phyloP scores from a whole-genome alignment of 2,113 vertebrate species.

The Zosterops japonicus region DNA sequence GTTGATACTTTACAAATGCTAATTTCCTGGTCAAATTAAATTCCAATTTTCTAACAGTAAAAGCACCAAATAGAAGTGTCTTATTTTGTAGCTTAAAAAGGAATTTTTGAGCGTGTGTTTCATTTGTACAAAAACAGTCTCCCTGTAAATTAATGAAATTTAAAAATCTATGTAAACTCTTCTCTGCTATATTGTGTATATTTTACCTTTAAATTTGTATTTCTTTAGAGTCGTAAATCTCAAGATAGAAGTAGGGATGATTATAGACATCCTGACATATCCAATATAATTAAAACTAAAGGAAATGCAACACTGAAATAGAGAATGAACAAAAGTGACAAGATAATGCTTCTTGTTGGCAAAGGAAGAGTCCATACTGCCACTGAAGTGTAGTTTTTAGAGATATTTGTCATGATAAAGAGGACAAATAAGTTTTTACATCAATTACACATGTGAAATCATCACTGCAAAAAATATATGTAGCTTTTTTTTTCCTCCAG shows the following conservation, averaged over 20 bases:
- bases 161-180: background rate
- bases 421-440: background rate
- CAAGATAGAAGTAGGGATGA: background rate
- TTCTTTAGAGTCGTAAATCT: conserved; percentile 17
- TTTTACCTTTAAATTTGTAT: background rate
- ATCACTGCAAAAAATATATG: background rate
- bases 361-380: background rate
- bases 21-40: conserved; percentile 52
- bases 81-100: background rate
- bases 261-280: background rate
- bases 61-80: background rate
- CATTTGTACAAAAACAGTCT: background rate
- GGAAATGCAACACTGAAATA: background rate
- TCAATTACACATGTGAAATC: conserved; percentile 2
- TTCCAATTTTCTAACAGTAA: conserved; percentile 25
- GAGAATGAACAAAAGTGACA: background rate
- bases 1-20: conserved; percentile 26
- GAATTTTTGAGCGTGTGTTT: background rate
- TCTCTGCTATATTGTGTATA: background rate
- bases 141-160: background rate
- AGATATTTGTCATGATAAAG: background rate
- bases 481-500: background rate
- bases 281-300: conserved; percentile 26
- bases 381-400: background rate
- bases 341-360: background rate